phyloP scores from a whole-genome alignment of 1,140 invertebrate genomes.

The Paralvinella palmiformis region DNA sequence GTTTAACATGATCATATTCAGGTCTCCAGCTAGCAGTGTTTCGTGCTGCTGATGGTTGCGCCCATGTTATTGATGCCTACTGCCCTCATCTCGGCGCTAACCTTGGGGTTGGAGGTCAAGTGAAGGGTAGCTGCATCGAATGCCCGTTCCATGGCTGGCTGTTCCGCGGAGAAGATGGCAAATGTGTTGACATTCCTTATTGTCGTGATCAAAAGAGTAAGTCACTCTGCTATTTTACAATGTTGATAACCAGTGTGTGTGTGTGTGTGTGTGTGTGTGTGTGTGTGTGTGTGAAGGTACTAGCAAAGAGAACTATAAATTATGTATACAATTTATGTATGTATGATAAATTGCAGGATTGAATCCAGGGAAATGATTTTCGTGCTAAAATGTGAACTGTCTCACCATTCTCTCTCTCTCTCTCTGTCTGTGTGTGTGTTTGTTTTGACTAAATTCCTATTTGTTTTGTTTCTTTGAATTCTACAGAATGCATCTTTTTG shows the following conservation, averaged over 20 bases:
- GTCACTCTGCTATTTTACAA: background rate
- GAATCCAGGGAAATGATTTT: no score
- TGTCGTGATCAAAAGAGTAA: constrained; percentile 17
- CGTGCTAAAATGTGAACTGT: no score
- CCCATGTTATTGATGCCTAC: constrained; percentile 72
- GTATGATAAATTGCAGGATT: no score
- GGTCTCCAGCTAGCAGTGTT: constrained; percentile 75
- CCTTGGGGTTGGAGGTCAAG: constrained; percentile 69
- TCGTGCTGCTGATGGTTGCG: constrained; percentile 56
- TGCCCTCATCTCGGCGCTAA: constrained; percentile 86
- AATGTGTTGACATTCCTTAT: constrained; percentile 67
- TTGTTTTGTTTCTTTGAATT: no score
- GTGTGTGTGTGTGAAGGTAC: no score
- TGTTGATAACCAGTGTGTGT: background rate
- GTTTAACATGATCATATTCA: constrained; percentile 38
- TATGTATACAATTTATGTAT: no score
- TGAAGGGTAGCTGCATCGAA: constrained; percentile 66
- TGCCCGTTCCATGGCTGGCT: constrained; percentile 86
- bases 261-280: background rate
- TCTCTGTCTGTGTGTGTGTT: no score
- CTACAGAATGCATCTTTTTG: no score
- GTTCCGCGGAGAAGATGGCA: constrained; percentile 67
- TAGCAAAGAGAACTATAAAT: no score
- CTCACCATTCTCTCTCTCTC: no score
- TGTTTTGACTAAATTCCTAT: no score